Conservation (phyloP, 2,797 vertebrate species). For the Dendrocincla tyrannina region DNA sequence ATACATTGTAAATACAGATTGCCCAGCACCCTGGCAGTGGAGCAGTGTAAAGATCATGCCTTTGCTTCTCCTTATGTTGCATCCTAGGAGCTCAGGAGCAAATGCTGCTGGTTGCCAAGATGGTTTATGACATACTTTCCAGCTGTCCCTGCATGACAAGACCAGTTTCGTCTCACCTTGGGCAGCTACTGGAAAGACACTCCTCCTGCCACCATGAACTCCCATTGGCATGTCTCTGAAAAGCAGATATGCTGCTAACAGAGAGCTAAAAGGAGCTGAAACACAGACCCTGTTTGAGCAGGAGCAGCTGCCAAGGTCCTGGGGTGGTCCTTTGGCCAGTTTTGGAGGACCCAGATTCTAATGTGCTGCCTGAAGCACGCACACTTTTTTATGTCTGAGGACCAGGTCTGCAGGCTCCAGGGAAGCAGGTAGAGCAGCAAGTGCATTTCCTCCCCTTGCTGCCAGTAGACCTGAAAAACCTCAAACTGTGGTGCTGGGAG, state of each 20-base stretch:
- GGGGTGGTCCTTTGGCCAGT: not conserved
- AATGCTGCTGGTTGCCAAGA: not conserved
- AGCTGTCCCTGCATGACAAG: not conserved
- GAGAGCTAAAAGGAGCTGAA: not conserved
- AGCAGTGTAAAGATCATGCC: not conserved
- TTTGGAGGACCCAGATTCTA: not conserved
- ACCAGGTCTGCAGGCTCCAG: not conserved
- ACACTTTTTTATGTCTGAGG: not conserved
- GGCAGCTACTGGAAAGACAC: not conserved
- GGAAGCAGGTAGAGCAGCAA: not conserved
- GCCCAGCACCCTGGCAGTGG: not conserved
- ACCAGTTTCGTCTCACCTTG: not conserved
- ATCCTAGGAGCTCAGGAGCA: not conserved
- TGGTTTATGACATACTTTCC: not conserved
- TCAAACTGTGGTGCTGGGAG: not conserved
- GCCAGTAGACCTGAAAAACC: constrained; percentile 14
- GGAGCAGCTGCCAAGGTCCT: fast-evolving
- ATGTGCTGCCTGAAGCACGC: fast-evolving
- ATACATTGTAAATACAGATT: not conserved
- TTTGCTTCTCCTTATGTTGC: not conserved
- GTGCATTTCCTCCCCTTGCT: constrained; percentile 15
- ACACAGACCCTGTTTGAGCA: fast-evolving
- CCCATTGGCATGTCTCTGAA: not conserved
- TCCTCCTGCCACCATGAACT: not conserved
- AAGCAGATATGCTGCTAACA: not conserved